Percentiles rank a stretch among this genome's conserved stretches.
Conservation (phyloP, 2,888 invertebrate species). For the Paralinhomoeus sp. region DNA sequence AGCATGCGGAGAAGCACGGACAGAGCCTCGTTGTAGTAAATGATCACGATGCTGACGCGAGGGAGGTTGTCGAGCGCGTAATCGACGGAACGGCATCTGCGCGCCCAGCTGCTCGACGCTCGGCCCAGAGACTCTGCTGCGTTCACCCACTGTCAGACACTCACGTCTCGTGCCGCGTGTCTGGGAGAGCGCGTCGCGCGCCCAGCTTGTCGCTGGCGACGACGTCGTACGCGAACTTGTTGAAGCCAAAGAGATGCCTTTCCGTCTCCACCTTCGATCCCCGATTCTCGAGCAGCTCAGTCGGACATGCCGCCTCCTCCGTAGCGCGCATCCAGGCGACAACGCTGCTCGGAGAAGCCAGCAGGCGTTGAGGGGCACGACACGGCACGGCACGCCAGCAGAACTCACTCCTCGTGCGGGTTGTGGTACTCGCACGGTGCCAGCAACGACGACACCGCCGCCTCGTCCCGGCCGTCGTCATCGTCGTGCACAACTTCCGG, state of each 20-base stretch:
- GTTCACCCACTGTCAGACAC: constrained; percentile 4
- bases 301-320: no score
- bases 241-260: background rate
- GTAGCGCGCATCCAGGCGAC: no score
- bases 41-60: constrained; percentile 75
- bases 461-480: no score
- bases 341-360: no score
- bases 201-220: constrained; percentile 66
- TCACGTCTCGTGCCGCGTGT: constrained; percentile 58
- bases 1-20: constrained; percentile 55
- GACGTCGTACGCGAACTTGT: constrained; percentile 67
- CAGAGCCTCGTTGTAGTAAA: constrained; percentile 98
- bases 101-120: background rate
- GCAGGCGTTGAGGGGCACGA: no score
- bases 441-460: no score
- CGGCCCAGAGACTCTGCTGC: background rate
- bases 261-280: background rate
- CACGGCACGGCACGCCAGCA: no score
- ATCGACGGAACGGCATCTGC: background rate
- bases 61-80: background rate
- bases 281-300: no score
- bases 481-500: no score
- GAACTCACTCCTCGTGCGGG: no score
- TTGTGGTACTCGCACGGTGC: no score
- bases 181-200: constrained; percentile 53